Evolutionary conservation across 2,888 invertebrate genomes (phyloP).

Genomic region (Eurytoma californica): DNA sequence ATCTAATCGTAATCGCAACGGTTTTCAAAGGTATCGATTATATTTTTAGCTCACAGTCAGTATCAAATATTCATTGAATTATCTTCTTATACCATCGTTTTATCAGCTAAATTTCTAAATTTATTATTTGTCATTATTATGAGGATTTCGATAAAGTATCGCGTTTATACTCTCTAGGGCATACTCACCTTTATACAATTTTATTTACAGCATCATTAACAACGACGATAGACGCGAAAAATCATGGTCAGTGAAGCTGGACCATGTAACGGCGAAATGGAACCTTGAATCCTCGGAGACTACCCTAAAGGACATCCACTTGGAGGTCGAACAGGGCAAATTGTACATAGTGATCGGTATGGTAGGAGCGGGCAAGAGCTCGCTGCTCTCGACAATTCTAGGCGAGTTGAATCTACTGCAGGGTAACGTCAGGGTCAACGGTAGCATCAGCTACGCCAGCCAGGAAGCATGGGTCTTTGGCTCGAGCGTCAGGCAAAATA

Average conservation of each 20-base stretch:
- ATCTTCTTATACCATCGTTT: not conserved
- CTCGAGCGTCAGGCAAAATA: constrained; percentile 89
- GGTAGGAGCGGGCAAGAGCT: constrained; percentile 86
- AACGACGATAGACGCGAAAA: not conserved
- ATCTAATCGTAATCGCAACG: too few relatives aligned
- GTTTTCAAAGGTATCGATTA: too few relatives aligned
- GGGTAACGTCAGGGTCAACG: constrained; percentile 82
- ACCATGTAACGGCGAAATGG: constrained; percentile 75
- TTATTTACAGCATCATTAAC: not conserved
- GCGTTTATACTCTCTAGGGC: too few relatives aligned
- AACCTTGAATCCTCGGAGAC: constrained; percentile 75
- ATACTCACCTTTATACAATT: too few relatives aligned
- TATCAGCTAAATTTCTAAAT: too few relatives aligned
- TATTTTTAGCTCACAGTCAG: too few relatives aligned
- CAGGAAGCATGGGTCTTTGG: constrained; percentile 93
- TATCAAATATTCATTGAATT: not conserved
- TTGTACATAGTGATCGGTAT: constrained; percentile 84
- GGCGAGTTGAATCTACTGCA: constrained; percentile 81
- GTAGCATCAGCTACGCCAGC: constrained; percentile 84
- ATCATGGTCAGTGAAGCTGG: constrained; percentile 60
- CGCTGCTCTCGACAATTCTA: constrained; percentile 82
- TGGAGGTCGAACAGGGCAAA: constrained; percentile 78
- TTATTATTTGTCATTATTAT: too few relatives aligned
- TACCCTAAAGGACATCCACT: constrained; percentile 77
- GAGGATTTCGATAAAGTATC: too few relatives aligned